Percentiles rank a stretch among this genome's conserved stretches.
Evolutionary conservation across 92 coral and sea anemone species (phyloP).

Genomic region (Epizoanthus illoricatus): DNA sequence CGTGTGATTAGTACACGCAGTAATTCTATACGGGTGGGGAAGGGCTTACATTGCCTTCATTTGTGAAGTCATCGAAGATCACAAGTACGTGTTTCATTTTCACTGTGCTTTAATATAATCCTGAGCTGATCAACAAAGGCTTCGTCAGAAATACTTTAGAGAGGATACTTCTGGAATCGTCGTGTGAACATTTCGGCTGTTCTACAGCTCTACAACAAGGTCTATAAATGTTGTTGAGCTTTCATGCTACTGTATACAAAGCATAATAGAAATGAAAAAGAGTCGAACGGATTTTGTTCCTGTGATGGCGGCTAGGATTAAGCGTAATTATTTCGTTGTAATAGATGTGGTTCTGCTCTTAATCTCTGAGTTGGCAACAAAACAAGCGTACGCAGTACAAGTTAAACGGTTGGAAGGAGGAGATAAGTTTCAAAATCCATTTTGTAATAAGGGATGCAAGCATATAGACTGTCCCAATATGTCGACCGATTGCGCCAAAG

Average conservation of each 20-base stretch:
- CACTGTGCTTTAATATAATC: background rate
- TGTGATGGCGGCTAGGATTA: conserved; percentile 2
- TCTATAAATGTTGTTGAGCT: background rate
- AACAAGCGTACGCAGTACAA: background rate
- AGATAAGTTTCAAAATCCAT: conserved; percentile 28
- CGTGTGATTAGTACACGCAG: conserved; percentile 23
- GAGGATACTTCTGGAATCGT: background rate
- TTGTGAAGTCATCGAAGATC: conserved; percentile 35
- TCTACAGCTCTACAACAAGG: background rate
- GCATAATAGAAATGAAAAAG: background rate
- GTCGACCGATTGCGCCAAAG: conserved; percentile 17
- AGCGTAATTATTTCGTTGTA: background rate
- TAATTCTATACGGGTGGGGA: conserved; percentile 37
- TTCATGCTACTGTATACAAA: conserved; percentile 1
- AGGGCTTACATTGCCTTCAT: background rate
- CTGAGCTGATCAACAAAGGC: background rate
- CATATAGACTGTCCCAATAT: background rate
- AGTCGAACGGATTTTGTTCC: background rate
- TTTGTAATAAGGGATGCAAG: conserved; percentile 10
- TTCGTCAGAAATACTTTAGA: background rate
- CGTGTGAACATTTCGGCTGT: background rate
- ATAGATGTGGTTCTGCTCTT: background rate
- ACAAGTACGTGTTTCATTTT: background rate
- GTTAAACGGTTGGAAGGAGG: conserved; percentile 25
- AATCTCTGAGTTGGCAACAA: conserved; percentile 6